These are phyloP conservation scores for Synergus japonicus DNA, from an alignment of 2,888 invertebrate species.

Conservation along the genomic window DNA sequence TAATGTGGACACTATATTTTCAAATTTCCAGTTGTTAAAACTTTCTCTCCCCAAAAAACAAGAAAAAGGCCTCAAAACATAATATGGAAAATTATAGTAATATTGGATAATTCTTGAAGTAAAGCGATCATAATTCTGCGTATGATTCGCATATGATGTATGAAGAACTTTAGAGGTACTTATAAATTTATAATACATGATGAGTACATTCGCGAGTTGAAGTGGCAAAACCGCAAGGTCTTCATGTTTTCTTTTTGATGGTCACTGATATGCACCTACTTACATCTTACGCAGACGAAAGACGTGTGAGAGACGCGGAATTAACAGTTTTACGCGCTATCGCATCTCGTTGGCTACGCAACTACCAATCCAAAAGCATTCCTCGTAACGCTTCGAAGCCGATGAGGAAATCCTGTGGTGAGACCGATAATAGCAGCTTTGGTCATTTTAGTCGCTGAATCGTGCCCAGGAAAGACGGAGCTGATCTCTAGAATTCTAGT, in stretches of 20 bases:
- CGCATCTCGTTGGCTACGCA: slow-evolving; percentile 48
- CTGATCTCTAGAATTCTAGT: slow-evolving; percentile 4
- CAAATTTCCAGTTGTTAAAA: not conserved
- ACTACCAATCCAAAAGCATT: slow-evolving; percentile 45
- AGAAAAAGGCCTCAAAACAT: not conserved
- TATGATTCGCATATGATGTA: not conserved
- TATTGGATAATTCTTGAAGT: slow-evolving; percentile 18
- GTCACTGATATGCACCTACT: slow-evolving; percentile 29
- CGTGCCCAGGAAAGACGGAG: slow-evolving; percentile 12
- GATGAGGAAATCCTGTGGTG: slow-evolving; percentile 52
- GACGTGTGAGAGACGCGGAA: slow-evolving; percentile 44
- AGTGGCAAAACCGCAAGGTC: slow-evolving; percentile 39
- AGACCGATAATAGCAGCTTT: slow-evolving; percentile 42
- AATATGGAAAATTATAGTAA: slow-evolving; percentile 24
- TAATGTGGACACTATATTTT: not conserved
- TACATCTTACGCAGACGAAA: slow-evolving; percentile 19
- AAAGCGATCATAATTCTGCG: not conserved
- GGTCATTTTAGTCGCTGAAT: slow-evolving; percentile 27
- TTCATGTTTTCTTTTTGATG: slow-evolving; percentile 34
- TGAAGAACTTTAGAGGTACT: not conserved
- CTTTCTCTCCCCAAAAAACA: not conserved
- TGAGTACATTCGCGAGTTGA: slow-evolving; percentile 34
- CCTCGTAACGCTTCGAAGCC: slow-evolving; percentile 48
- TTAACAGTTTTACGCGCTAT: slow-evolving; percentile 57
- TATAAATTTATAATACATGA: slow-evolving; percentile 35